A percentile compares a stretch with the other conserved stretches of the same genome.
Evolutionary conservation across 2,797 vertebrate genomes (phyloP).

Genomic region (Rhinogobio ventralis): DNA sequence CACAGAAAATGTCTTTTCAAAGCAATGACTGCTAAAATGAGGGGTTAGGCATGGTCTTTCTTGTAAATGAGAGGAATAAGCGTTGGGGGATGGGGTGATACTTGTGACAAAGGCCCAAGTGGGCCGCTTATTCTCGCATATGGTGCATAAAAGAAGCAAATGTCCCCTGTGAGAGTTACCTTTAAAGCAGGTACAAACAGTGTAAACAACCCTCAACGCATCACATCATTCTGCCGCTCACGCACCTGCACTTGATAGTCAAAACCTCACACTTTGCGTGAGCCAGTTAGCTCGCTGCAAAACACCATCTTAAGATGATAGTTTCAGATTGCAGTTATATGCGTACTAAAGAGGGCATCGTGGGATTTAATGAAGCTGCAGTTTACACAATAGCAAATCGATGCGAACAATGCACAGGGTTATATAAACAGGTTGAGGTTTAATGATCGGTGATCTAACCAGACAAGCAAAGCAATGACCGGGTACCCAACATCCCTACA

Average conservation of each 20-base stretch:
- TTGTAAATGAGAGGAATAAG: constrained; percentile 66
- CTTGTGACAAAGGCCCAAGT: constrained; percentile 83
- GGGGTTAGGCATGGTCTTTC: constrained; percentile 76
- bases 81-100: constrained; percentile 81
- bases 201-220: constrained; percentile 30
- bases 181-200: constrained; percentile 20
- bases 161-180: constrained; percentile 10
- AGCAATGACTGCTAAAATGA: constrained; percentile 52
- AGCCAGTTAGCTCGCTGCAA: constrained; percentile 30
- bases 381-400: background rate
- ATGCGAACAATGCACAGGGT: constrained; percentile 25
- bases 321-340: constrained; percentile 1
- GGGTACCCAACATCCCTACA: background rate
- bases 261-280: background rate
- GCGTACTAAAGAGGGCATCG: background rate
- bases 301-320: background rate
- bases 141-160: constrained; percentile 35
- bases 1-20: background rate
- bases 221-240: constrained; percentile 22
- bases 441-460: constrained; percentile 33
- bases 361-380: constrained; percentile 9
- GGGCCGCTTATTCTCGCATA: constrained; percentile 77
- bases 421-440: constrained; percentile 24
- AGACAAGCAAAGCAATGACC: constrained; percentile 15
- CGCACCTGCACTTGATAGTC: constrained; percentile 41